These are phyloP conservation scores for Aphidoletes aphidimyza DNA, from an alignment of 2,888 invertebrate species.

Conservation along the genomic window DNA sequence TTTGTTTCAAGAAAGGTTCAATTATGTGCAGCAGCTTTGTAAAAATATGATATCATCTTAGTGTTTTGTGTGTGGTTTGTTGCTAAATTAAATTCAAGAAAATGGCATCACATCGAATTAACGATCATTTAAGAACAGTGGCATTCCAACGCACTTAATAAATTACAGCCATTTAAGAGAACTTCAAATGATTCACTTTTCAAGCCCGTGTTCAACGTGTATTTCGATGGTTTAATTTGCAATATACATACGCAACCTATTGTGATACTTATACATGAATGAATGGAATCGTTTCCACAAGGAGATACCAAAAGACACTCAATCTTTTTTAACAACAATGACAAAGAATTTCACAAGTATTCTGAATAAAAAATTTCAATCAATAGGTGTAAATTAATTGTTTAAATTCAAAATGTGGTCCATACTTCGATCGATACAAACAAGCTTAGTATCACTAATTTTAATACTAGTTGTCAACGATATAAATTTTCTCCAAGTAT, in stretches of 20 bases:
- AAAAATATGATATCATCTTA: not conserved
- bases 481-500: not conserved
- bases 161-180: not conserved
- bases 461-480: not conserved
- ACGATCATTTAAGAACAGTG: conserved; percentile 14
- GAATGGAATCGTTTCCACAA: not conserved
- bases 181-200: not conserved
- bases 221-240: not conserved
- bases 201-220: not conserved
- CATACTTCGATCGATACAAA: not conserved
- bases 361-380: too few species aligned
- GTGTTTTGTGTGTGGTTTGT: not conserved
- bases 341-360: not conserved
- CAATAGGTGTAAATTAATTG: too few species aligned
- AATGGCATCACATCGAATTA: conserved; percentile 38
- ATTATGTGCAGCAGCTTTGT: conserved; percentile 12
- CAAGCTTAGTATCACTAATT: not conserved
- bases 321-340: not conserved
- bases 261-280: not conserved
- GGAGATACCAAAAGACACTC: not conserved
- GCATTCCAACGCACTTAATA: conserved; percentile 21
- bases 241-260: too few species aligned
- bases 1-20: conserved; percentile 44
- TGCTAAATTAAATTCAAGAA: conserved; percentile 35
- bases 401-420: not conserved